Conservation (phyloP, 2,888 invertebrate genomes). For the Dorcus parallelipipedus region DNA sequence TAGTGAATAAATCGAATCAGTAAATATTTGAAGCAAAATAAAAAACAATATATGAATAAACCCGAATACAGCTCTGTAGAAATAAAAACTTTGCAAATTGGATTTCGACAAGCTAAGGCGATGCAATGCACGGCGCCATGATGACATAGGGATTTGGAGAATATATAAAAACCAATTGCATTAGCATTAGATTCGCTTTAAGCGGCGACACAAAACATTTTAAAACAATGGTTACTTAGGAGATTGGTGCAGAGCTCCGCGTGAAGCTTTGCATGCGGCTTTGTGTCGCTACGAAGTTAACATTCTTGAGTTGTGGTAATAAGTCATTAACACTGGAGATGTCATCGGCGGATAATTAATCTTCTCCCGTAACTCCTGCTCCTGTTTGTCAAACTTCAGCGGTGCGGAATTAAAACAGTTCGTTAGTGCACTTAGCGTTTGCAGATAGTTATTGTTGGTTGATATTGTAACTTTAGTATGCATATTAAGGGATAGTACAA, state of each 20-base stretch:
- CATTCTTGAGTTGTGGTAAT: constrained; percentile 39
- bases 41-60: neutral
- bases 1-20: too few relatives aligned
- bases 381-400: constrained; percentile 20
- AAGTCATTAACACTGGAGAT: constrained; percentile 44
- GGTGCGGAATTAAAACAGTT: constrained; percentile 13
- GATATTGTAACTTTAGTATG: constrained; percentile 14
- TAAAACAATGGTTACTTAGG: constrained; percentile 42
- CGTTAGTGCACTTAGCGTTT: constrained; percentile 4
- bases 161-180: constrained; percentile 44
- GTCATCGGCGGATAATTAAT: constrained; percentile 26
- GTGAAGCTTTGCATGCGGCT: constrained; percentile 28
- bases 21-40: too few relatives aligned
- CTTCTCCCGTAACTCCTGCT: constrained; percentile 19
- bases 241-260: constrained; percentile 30
- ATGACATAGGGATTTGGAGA: constrained; percentile 39
- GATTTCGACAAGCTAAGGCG: constrained; percentile 25
- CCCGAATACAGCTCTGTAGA: constrained; percentile 20
- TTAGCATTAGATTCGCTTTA: constrained; percentile 41
- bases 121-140: constrained; percentile 30
- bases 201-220: constrained; percentile 36
- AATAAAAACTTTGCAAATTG: constrained; percentile 28
- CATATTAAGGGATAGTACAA: neutral
- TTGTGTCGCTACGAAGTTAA: constrained; percentile 32
- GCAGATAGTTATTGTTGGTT: constrained; percentile 15